Conservation (phyloP, 2,113 vertebrate genomes). For the Thalassoma bifasciatum region DNA sequence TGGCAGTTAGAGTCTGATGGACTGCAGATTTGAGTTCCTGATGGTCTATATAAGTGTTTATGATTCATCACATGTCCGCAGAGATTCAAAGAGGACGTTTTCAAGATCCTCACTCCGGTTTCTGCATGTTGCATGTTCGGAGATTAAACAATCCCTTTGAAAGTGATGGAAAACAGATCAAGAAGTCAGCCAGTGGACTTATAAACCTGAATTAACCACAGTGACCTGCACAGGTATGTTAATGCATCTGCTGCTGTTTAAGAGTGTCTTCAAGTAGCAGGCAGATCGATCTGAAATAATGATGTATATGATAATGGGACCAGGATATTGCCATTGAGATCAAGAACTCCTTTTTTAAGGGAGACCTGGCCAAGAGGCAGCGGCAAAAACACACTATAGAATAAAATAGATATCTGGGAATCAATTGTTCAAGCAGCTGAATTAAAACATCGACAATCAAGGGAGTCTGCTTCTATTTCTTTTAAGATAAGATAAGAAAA, state of each 20-base stretch:
- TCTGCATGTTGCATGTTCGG: not conserved
- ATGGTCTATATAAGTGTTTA: conserved; percentile 61
- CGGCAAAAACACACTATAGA: too few relatives aligned
- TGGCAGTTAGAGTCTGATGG: conserved; percentile 58
- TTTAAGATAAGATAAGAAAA: too few relatives aligned
- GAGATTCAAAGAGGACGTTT: conserved; percentile 27
- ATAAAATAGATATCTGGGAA: too few relatives aligned
- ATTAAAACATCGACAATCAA: too few relatives aligned
- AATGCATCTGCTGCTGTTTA: conserved; percentile 1
- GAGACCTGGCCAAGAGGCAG: too few relatives aligned
- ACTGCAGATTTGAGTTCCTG: conserved; percentile 57
- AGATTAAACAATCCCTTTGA: conserved; percentile 52
- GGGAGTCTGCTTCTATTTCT: too few relatives aligned
- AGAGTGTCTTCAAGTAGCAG: too few relatives aligned
- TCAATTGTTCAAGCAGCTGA: too few relatives aligned
- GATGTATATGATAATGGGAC: too few relatives aligned
- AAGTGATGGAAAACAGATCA: conserved; percentile 66
- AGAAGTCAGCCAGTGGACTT: not conserved
- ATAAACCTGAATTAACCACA: conserved; percentile 19
- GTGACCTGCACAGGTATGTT: conserved; percentile 16
- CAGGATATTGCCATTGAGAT: too few relatives aligned
- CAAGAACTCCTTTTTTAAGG: too few relatives aligned
- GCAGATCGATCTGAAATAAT: too few relatives aligned
- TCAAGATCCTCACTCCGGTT: conserved; percentile 1
- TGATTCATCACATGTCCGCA: conserved; percentile 47